These are phyloP conservation scores for Lophochroa leadbeateri DNA, from an alignment of 2,113 vertebrate genomes.

Conservation along the genomic window DNA sequence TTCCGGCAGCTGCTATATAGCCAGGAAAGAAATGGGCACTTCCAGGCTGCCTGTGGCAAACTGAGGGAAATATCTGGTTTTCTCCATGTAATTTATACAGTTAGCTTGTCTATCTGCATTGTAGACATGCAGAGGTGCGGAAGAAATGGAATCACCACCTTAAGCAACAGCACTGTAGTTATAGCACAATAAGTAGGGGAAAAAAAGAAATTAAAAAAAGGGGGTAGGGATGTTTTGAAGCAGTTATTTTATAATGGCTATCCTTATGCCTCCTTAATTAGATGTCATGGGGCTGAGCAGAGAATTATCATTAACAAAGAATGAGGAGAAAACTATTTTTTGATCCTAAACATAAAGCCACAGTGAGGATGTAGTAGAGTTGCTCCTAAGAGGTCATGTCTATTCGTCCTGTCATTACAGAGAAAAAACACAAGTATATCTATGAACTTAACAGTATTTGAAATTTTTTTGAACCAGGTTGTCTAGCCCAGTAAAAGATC, in stretches of 20 bases:
- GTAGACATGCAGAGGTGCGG: background rate
- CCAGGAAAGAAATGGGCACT: background rate
- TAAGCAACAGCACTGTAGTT: background rate
- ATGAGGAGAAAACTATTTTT: accelerated
- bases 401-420: background rate
- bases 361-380: background rate
- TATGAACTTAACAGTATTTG: background rate
- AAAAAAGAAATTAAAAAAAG: background rate
- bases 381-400: background rate
- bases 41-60: background rate
- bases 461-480: background rate
- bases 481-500: background rate
- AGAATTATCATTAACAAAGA: background rate
- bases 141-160: background rate
- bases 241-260: background rate
- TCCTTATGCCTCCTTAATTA: background rate
- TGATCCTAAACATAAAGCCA: background rate
- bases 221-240: background rate
- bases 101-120: background rate
- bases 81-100: background rate
- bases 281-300: background rate
- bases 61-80: background rate
- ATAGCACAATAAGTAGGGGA: background rate
- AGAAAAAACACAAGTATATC: background rate
- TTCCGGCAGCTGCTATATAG: background rate